Evolutionary conservation across 2,797 vertebrate genomes (phyloP), one percentile per base, ranked within the genome.

Genomic region (Acrocephalus scirpaceus): DNA sequence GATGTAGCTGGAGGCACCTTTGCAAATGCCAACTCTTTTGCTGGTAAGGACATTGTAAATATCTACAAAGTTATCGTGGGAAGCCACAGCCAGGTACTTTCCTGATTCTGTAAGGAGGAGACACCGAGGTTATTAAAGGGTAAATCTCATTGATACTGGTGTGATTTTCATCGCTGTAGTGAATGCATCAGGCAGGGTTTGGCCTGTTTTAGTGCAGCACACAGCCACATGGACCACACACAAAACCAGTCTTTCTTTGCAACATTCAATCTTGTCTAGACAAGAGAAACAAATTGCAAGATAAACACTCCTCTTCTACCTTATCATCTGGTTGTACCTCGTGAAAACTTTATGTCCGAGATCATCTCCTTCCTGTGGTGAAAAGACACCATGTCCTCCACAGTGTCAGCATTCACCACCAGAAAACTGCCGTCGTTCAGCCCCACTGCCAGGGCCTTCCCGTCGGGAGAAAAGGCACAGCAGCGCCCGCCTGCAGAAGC

Each of bases 311-410:
- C 62, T 79, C 62, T 47, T 21, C 53, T 71, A 83, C 74, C 29
- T 86, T 16, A 70, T 48, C 27, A n/a, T 10, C n/a, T 25, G 30
- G 19, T 6, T 66, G 86, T 92, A 99, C 99, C 99, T 98, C 98
- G 98, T 83, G 99, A 99, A 97, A 99, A 99, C 87, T 99, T 98
- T 57, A 99, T 98, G 88, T 99, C 99, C 2, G 99, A 99, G 95
- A 99, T 99, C 98, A 99, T 99, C 97, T 99, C 99, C 94, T 98
- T 99, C 95, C 99, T 98, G 98, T 99, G 99, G 96, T 99, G 99
- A 94, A 99, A 99, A 77, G 99, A 99, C 87, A 99, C 99, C 99
- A 99, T 99, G 97, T 99, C 99, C 97, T 99, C 99, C 93, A 99
- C 98, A 1, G 99, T 99, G 96, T 99, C 99, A 1, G 99, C 98